A percentile compares a stretch with the other conserved stretches of the same genome.
These are phyloP conservation scores for Hermaeophaga mercurialis DNA, from an alignment of 2,888 invertebrate genomes.

Conservation along the genomic window DNA sequence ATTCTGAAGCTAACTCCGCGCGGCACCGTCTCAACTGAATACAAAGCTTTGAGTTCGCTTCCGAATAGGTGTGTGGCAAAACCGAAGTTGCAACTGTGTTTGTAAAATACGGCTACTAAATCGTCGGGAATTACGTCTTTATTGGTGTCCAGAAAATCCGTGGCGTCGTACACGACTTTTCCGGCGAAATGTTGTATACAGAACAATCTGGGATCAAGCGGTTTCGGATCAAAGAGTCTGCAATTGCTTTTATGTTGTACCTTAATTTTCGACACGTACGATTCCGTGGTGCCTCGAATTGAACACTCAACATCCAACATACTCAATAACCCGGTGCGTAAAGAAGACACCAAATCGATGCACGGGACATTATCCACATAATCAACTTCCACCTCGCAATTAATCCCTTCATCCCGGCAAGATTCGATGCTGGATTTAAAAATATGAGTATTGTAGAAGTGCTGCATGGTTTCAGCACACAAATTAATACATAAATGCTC, in stretches of 20 bases:
- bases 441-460: conserved; percentile 96
- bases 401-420: conserved; percentile 90
- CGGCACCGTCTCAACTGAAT: conserved; percentile 75
- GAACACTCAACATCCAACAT: conserved; percentile 93
- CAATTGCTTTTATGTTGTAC: conserved; percentile 82
- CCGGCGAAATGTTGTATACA: conserved; percentile 91
- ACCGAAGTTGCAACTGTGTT: conserved; percentile 93
- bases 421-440: conserved; percentile 94
- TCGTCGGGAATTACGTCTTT: conserved; percentile 92
- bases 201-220: conserved; percentile 80
- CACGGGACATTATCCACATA: conserved; percentile 96
- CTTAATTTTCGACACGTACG: conserved; percentile 80
- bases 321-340: conserved; percentile 88
- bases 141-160: conserved; percentile 89
- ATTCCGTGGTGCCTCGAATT: conserved; percentile 78
- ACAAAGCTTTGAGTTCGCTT: conserved; percentile 84
- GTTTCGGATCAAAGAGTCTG: conserved; percentile 78
- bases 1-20: conserved; percentile 84
- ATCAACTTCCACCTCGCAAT: conserved; percentile 87
- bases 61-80: conserved; percentile 96
- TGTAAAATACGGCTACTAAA: conserved; percentile 89
- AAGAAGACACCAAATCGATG: conserved; percentile 91
- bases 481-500: conserved; percentile 95
- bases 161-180: conserved; percentile 85
- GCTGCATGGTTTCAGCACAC: conserved; percentile 97